Base-by-base conservation (phyloP, 2,797 vertebrate genomes). In the Channallabes apus region DNA sequence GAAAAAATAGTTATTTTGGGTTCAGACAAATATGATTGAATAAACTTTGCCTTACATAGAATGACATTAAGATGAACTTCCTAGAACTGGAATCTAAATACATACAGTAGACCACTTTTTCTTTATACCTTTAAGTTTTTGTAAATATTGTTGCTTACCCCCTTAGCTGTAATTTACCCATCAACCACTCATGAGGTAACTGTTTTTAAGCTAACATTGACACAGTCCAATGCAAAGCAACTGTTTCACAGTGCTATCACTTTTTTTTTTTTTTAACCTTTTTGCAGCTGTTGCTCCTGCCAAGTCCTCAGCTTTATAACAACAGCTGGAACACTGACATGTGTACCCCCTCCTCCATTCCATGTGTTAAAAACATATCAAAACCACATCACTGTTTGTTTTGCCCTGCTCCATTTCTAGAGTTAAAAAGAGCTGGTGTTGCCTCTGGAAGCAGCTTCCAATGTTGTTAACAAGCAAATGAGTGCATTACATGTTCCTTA, bases 271-370 rank as follows among this genome's bases (percentile, higher is more conserved):
- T n/a, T n/a, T n/a, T n/a, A 88, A 89, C 87, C 86, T 77, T 80
- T 69, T 32, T 87, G 92, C 94, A 93, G 93, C 93, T 92, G 93
- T 93, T 92, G 35, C 82, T 71, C 81, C 91, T 91, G 89, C 88
- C 83, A 89, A 85, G 89, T 89, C 91, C 88, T 88, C 90, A 88
- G 85, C 92, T 93, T 92, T 94, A 95, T 92, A 96, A 94, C 94
- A 96, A 96, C 96, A 97, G 96, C 96, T 97, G 96, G 95, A 92
- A 92, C 82, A 80, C 91, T 83, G 92, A 93, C 90, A 88, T 84
- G 35, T 41, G 80, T 41, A 85, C 88, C 83, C 86, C 83, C 46
- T 20, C 67, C 41, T 64, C 79, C 27, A 62, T 56, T 82, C 85
- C 80, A 46, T 58, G 59, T 62, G 69, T 81, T 80, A 75, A 54